Evolutionary conservation across 2,113 vertebrate species (phyloP), one percentile per base, ranked within the genome.

Genomic region (Platichthys stellatus): DNA sequence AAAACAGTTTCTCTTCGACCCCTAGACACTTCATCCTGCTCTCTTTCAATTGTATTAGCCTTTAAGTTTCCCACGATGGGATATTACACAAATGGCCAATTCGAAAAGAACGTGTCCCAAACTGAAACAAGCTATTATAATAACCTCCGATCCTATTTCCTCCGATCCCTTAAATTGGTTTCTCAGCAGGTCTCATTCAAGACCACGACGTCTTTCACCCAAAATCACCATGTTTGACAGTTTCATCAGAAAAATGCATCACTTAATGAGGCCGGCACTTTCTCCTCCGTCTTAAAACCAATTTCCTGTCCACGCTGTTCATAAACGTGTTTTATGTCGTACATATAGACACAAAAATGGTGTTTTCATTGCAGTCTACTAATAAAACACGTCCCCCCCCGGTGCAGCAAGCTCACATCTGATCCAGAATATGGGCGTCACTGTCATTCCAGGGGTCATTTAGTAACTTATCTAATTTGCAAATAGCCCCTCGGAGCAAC

Each of bases 381-480:
- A n/a, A 21, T 26, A 49, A 56, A 59, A 1, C 26, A 12, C 53
- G 23, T 64, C 43, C 58, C 31, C 31, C 31, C 58, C 77, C 38
- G 54, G 60, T 61, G 57, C 38, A 72, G 59, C 53, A 76, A 68
- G 26, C 51, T 80, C 65, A 60, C 2, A 2, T 67, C 72, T 67
- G 53, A 56, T 73, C 56, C 31, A 53, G 51, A 61, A 73, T 67
- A 69, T 68, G 53, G 59, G 31, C 70, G 76, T 47, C 49, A n/a
- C 35, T 76, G 67, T 68, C 47, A 70, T 83, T 85, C 72, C 58
- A 20, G 5, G n/a, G 56, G 15, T 64, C 47, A 80, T 76, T 85
- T 81, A 74, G 20, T 65, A 72, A 85, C 72, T 75, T 66, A 58
- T 69, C 65, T 61, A 65, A 76, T 79, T 85, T 81, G 64, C 72